Evolutionary conservation across 37 sponge, comb jelly and placozoan species (phyloP).

Genomic region (Geodia barretti): DNA sequence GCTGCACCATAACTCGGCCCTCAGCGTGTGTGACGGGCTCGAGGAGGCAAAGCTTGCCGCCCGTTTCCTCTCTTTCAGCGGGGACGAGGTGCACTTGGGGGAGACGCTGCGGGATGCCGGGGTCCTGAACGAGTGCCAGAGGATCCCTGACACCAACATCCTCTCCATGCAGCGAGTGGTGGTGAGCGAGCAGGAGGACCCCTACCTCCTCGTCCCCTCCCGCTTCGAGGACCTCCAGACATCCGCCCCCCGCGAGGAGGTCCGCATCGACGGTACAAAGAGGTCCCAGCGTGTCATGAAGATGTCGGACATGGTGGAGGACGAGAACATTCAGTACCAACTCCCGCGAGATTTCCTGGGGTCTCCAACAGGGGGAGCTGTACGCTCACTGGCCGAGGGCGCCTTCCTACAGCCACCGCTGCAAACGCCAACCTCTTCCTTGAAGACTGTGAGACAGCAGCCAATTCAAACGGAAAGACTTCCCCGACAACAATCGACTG

Average conservation of each 20-base stretch:
- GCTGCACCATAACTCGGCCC: slow-evolving; percentile 14
- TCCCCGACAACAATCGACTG: no score
- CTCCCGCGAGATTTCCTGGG: neutral
- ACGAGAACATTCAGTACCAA: neutral
- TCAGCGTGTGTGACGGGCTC: slow-evolving; percentile 5
- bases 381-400: neutral
- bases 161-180: slow-evolving; percentile 14
- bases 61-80: slow-evolving; percentile 3
- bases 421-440: no score
- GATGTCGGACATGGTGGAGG: neutral
- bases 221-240: slow-evolving; percentile 16
- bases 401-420: no score
- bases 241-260: neutral
- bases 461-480: no score
- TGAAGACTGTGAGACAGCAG: no score
- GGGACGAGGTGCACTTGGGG: neutral
- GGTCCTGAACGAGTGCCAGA: slow-evolving; percentile 13
- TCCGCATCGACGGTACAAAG: slow-evolving; percentile 22
- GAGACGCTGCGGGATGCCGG: neutral
- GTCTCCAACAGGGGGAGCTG: neutral
- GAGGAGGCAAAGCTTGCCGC: neutral
- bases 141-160: neutral
- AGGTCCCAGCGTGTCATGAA: neutral
- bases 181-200: slow-evolving; percentile 27
- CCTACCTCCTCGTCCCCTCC: slow-evolving; percentile 24